Evolutionary conservation across 2,113 vertebrate species (phyloP), one percentile per base, ranked within the genome.

Genomic region (Lipophrys pholis): DNA sequence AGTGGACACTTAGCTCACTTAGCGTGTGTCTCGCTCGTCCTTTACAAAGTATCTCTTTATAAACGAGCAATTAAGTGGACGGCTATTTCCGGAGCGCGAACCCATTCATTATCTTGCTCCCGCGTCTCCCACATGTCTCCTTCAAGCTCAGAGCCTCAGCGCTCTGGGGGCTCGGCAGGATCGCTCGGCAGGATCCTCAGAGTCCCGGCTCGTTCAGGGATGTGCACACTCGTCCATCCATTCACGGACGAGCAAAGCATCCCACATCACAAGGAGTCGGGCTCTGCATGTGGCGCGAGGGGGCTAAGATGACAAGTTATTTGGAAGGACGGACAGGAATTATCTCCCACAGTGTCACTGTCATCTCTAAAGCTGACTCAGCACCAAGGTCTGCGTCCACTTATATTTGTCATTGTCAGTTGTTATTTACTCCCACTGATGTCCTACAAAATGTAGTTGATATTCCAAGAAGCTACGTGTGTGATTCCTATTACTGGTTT

Each of bases 21-120:
- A 36, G 45, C 57, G 8, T 21, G 5, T 61, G 11, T 76, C 39
- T 69, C 64, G 62, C 55, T 71, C 35, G 10, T 40, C 48, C 50
- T 65, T 52, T 73, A 30, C 58, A 39, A 50, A 58, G 11, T 57
- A 62, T 73, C 48, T 61, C 56, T 58, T 76, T 21, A 69, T 86
- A 80, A 79, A 83, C 57, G 66, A 55, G 60, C 83, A 87, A 81
- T 87, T 83, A 90, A 86, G 83, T 84, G 59, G 62, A 76, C 64
- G 21, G 54, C 57, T 81, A 66, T 82, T 82, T 87, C 76, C 42
- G 5, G 80, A 76, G 68, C 63, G 80, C 63, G 60, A 66, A 72
- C 49, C 39, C 58, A 74, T 89, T 84, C 76, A 74, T 88, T 74
- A 84, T 80, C 69, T 17, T 69, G 68, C 63, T 77, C 41, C 43